Evolutionary conservation across 2,797 vertebrate genomes (phyloP).

Genomic region (Epinephelus coioides): DNA sequence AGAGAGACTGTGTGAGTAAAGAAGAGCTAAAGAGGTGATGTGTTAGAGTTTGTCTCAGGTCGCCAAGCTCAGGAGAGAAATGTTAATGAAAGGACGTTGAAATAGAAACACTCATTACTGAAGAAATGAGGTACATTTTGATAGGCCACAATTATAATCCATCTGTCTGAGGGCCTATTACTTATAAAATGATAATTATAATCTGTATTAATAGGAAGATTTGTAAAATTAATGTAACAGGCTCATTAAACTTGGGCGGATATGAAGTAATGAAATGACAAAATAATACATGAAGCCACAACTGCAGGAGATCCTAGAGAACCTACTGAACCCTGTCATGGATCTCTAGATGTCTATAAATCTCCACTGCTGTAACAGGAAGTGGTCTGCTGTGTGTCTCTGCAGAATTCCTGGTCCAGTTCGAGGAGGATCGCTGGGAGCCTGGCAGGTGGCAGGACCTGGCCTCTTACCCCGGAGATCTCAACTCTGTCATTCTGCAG

Average conservation of each 20-base stretch:
- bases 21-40: background rate
- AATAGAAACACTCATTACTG: conserved; percentile 26
- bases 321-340: background rate
- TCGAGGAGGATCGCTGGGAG: conserved; percentile 93
- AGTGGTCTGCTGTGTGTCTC: background rate
- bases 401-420: conserved; percentile 94
- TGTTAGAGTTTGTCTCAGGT: background rate
- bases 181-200: conserved; percentile 4
- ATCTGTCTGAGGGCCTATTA: background rate
- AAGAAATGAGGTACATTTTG: background rate
- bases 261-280: background rate
- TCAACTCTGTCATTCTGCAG: conserved; percentile 92
- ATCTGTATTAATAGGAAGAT: conserved; percentile 28
- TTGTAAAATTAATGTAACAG: conserved; percentile 18
- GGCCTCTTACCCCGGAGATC: conserved; percentile 88
- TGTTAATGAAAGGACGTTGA: background rate
- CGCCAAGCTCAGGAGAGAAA: background rate
- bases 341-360: too few relatives aligned
- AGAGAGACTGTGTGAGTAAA: too few relatives aligned
- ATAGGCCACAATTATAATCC: background rate
- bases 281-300: conserved; percentile 2
- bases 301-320: background rate
- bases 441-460: conserved; percentile 92
- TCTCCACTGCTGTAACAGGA: background rate
- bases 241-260: conserved; percentile 8